Base-by-base conservation (phyloP, 2,797 vertebrate genomes). In the Anguilla obscura region DNA sequence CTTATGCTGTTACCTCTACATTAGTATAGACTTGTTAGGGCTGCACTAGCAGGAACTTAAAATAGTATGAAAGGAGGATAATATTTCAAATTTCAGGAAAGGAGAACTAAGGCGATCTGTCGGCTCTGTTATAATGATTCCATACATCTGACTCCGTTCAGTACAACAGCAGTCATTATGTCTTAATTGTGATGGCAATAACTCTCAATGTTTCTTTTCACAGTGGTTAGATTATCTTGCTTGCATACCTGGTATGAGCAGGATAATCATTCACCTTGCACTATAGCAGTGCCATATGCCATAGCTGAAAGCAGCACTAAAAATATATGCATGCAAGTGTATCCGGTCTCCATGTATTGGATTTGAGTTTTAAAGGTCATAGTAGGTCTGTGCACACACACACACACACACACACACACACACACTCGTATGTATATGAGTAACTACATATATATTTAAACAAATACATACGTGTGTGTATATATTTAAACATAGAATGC, bases 281-380 rank as follows among this genome's bases (percentile, higher is more conserved):
- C 40, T 82, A 14, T 50, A 50, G 45, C 10, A 50, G 45, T 24
- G 3, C 76, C 76, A 80, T 80, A 80, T 80, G 79, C 45, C 24
- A 10, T 50, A 45, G 79, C 40, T 50, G 40, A 48, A 4, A 8
- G 79, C 40, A 82, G 45, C 45, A 8, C 79, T 82, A 82, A 82
- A 82, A 82, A 82, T 82, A 82, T 9, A 82, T 9, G 45, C 79
- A 50, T 50, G 79, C 9, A 48, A 82, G 9, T 50, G 79, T 82
- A 82, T 76, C 14, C 9, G 74, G 30, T 14, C 14, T n/a, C 12
- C 74, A 69, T 82, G 45, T 50, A 48, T 9, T 40, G 74, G 33
- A 79, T 45, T 3, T 45, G 33, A 79, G 74, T 7, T 33, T n/a
- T 50, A 82, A 82, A 82, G 40, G 79, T 82, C 79, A n/a, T 16